These are phyloP conservation scores for Cryptotermes secundus DNA, from an alignment of 1,140 invertebrate species.

Conservation along the genomic window DNA sequence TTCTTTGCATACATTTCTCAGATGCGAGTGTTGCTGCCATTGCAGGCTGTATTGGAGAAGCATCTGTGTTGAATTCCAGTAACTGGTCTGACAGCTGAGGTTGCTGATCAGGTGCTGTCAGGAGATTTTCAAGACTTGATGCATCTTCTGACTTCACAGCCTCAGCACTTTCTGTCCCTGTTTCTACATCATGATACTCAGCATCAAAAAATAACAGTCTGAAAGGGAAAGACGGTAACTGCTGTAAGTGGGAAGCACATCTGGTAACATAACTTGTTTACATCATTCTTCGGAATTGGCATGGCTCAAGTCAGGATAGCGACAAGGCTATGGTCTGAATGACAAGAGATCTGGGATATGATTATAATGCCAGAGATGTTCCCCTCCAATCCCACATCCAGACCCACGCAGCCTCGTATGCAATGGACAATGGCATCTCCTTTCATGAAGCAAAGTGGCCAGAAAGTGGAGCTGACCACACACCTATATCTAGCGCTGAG, in stretches of 20 bases:
- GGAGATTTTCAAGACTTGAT: constrained; percentile 22
- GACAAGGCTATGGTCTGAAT: too few species aligned
- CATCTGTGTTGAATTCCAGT: background rate
- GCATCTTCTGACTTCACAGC: background rate
- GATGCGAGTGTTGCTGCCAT: background rate
- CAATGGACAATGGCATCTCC: too few species aligned
- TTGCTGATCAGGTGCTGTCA: background rate
- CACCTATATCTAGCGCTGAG: too few species aligned
- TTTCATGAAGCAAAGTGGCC: too few species aligned
- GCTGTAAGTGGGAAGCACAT: background rate
- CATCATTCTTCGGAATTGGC: too few species aligned
- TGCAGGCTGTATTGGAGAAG: background rate
- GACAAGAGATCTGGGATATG: too few species aligned
- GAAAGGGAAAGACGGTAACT: background rate
- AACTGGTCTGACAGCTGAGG: background rate
- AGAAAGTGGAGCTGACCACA: too few species aligned
- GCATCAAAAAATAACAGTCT: constrained; percentile 55
- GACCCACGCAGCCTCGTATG: too few species aligned
- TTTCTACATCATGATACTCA: constrained; percentile 52
- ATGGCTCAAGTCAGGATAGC: too few species aligned
- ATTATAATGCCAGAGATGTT: too few species aligned
- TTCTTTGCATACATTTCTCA: background rate
- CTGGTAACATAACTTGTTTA: too few species aligned
- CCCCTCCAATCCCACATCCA: too few species aligned
- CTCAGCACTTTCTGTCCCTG: background rate